Evolutionary conservation across 2,888 invertebrate genomes (phyloP).

Genomic region (Xanthostigma xanthostigma): DNA sequence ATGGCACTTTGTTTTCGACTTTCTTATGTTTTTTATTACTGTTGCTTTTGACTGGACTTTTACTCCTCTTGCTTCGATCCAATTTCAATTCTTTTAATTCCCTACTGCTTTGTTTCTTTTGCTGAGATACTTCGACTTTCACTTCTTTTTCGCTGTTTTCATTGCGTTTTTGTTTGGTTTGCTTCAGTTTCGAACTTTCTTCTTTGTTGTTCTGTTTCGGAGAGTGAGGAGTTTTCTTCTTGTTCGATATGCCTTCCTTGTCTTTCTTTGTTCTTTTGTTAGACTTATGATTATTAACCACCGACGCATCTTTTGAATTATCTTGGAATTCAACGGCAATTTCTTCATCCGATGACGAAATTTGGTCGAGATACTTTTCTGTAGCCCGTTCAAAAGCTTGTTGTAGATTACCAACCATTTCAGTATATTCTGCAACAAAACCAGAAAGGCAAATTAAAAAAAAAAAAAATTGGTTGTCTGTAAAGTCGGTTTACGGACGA

Average conservation of each 20-base stretch:
- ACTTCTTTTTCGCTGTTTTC: constrained; percentile 16
- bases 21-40: neutral
- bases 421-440: constrained; percentile 57
- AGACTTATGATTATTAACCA: neutral
- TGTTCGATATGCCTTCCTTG: constrained; percentile 1
- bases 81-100: constrained; percentile 14
- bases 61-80: constrained; percentile 21
- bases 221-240: constrained; percentile 4
- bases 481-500: too few relatives aligned
- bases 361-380: constrained; percentile 67
- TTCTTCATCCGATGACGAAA: constrained; percentile 66
- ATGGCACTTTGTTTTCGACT: neutral
- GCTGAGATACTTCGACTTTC: constrained; percentile 13
- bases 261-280: neutral
- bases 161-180: constrained; percentile 15
- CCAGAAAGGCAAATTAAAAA: constrained; percentile 9
- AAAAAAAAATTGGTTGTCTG: constrained; percentile 1
- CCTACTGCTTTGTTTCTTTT: constrained; percentile 19
- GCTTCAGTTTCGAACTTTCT: constrained; percentile 20
- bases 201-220: constrained; percentile 19
- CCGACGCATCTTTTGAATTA: constrained; percentile 26
- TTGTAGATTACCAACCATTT: constrained; percentile 74
- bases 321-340: constrained; percentile 51
- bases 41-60: neutral
- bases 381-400: constrained; percentile 68